Evolutionary conservation across 2,113 vertebrate genomes (phyloP).

Genomic region (Microtus ochrogaster): DNA sequence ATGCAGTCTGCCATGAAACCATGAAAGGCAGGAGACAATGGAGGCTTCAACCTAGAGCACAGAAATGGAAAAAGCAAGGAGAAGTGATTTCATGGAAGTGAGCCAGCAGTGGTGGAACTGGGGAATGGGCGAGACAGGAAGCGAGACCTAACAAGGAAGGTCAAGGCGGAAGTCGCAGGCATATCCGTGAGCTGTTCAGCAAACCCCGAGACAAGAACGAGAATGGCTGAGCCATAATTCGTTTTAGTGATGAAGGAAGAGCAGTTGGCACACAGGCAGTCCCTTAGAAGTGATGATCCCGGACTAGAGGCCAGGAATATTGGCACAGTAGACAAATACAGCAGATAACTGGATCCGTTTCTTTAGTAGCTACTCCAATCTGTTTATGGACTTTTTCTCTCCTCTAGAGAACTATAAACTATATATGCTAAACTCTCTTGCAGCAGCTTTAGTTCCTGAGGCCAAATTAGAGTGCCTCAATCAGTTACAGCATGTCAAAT

Average conservation of each 20-base stretch:
- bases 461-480: not conserved
- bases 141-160: not conserved
- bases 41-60: not conserved
- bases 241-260: not conserved
- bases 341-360: not conserved
- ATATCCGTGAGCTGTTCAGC: not conserved
- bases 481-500: not conserved
- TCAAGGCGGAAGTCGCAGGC: not conserved
- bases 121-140: not conserved
- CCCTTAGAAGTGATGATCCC: not conserved
- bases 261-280: not conserved
- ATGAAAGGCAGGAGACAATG: not conserved
- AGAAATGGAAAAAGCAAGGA: not conserved
- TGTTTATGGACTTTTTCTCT: conserved; percentile 4
- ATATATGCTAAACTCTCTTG: conserved; percentile 44
- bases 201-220: not conserved
- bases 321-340: not conserved
- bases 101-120: not conserved
- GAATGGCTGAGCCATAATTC: not conserved
- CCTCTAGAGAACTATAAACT: conserved; percentile 5
- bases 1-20: not conserved
- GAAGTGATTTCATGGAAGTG: not conserved
- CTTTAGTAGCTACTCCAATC: conserved; percentile 3
- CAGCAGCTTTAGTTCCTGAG: conserved; percentile 49
- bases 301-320: not conserved